phyloP scores from a whole-genome alignment of 2,888 invertebrate genomes.

The Apomyelois bistriatella region DNA sequence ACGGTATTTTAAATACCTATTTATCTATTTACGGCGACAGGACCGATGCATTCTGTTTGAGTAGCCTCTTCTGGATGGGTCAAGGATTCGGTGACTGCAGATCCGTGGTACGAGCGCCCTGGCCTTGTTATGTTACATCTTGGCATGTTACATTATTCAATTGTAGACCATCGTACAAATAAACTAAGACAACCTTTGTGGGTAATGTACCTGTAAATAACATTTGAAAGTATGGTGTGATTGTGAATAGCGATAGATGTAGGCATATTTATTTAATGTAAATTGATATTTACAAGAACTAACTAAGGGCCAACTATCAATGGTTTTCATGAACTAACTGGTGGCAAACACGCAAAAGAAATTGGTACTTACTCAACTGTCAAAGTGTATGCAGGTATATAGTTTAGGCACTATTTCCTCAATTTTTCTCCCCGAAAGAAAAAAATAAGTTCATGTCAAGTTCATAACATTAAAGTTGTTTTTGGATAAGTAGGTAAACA shows the following conservation, averaged over 20 bases:
- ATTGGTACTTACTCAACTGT: too few relatives aligned
- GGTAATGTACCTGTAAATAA: conserved; percentile 11
- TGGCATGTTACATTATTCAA: conserved; percentile 64
- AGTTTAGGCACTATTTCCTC: too few relatives aligned
- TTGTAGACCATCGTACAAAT: conserved; percentile 32
- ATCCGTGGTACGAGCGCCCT: conserved; percentile 66
- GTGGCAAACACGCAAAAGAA: too few relatives aligned
- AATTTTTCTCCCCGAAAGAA: too few relatives aligned
- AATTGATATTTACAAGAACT: too few relatives aligned
- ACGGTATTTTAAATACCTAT: conserved; percentile 78
- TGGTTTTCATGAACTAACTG: too few relatives aligned
- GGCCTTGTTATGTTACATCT: conserved; percentile 65
- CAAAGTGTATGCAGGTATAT: too few relatives aligned
- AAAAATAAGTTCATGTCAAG: too few relatives aligned
- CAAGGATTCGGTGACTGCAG: conserved; percentile 76
- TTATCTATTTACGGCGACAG: conserved; percentile 73
- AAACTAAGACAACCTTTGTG: conserved; percentile 25
- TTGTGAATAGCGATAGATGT: not conserved
- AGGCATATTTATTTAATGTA: too few relatives aligned
- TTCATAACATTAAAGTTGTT: too few relatives aligned
- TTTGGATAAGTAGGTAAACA: too few relatives aligned
- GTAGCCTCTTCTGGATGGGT: conserved; percentile 79
- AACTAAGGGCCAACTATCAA: too few relatives aligned
- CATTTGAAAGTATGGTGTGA: not conserved
- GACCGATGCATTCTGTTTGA: conserved; percentile 67